phyloP scores from a whole-genome alignment of 2,113 vertebrate species.

The Turnix velox region DNA sequence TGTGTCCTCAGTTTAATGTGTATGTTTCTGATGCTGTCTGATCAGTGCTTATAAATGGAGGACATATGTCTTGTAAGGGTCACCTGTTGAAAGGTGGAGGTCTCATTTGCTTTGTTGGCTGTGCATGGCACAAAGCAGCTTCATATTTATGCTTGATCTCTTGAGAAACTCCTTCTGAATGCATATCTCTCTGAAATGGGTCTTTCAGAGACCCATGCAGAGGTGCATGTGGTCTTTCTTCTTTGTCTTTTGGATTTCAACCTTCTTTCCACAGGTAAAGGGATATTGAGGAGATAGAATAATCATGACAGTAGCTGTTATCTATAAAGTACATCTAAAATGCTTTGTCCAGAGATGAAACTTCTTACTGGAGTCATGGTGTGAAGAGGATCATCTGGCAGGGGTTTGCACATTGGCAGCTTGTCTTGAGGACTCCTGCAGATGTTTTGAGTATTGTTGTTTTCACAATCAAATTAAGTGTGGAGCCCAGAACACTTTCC shows the following conservation, averaged over 20 bases:
- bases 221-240: neutral
- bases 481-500: neutral
- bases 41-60: fast-evolving
- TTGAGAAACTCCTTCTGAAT: neutral
- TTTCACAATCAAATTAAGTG: neutral
- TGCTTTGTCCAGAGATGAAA: neutral
- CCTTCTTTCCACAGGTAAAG: neutral
- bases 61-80: fast-evolving
- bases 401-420: neutral
- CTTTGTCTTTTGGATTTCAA: neutral
- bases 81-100: neutral
- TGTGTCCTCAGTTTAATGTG: fast-evolving
- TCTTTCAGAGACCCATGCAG: neutral
- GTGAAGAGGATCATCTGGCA: fast-evolving
- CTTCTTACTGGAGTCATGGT: neutral
- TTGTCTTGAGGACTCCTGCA: neutral
- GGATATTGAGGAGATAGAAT: fast-evolving
- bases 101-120: neutral
- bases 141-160: neutral
- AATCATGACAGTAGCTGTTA: fast-evolving
- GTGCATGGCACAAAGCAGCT: neutral
- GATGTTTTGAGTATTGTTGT: neutral
- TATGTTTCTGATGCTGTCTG: neutral
- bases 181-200: neutral
- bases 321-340: neutral